Percentiles rank a stretch among this genome's conserved stretches.
Conservation (phyloP, 2,888 invertebrate genomes). For the Heterodera filipjevi region DNA sequence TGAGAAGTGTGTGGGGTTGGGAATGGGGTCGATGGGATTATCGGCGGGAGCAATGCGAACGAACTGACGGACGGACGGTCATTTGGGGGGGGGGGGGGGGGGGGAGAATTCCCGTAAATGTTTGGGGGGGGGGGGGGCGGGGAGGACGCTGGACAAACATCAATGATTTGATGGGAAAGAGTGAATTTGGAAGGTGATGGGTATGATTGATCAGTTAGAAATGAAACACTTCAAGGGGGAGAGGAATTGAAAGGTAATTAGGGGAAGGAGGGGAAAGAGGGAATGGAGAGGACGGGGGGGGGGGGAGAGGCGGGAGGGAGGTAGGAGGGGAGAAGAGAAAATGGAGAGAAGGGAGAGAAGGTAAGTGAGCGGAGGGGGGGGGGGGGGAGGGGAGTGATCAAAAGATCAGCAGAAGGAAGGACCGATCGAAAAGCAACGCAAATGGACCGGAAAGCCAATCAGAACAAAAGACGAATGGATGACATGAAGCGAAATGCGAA, state of each 20-base stretch:
- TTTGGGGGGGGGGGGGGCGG: neutral
- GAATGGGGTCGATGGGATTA: slow-evolving; percentile 10
- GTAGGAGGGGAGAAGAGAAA: neutral
- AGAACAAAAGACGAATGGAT: neutral
- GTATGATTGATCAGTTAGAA: neutral
- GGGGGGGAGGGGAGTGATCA: slow-evolving; percentile 1
- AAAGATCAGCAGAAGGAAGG: neutral
- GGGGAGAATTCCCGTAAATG: neutral
- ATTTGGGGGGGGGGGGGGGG: neutral
- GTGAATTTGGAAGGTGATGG: neutral
- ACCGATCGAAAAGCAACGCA: neutral
- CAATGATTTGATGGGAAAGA: neutral
- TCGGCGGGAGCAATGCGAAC: neutral
- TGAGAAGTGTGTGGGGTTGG: neutral
- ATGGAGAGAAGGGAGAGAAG: neutral
- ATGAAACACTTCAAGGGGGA: neutral
- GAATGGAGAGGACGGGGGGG: neutral
- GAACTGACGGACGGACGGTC: too few species aligned
- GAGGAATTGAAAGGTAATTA: too few species aligned
- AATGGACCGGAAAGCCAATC: neutral
- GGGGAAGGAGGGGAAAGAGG: too few species aligned
- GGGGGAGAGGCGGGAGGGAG: neutral
- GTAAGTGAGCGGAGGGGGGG: neutral
- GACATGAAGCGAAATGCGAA: neutral
- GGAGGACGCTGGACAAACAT: too few species aligned